These are phyloP conservation scores for Charaxes varanes DNA, from an alignment of 1,140 invertebrate genomes.

Conservation along the genomic window DNA sequence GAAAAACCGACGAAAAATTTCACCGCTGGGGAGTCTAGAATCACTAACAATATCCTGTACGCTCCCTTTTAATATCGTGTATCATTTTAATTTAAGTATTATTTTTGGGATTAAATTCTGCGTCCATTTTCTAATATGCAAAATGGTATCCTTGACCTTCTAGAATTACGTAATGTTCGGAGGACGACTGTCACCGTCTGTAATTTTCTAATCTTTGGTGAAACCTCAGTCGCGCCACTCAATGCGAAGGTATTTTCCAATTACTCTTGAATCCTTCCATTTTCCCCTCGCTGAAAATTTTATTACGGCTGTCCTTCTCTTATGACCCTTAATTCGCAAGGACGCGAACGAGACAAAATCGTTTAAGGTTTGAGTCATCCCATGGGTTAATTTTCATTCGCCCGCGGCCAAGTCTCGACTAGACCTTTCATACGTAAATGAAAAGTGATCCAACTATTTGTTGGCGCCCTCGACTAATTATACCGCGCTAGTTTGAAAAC, in stretches of 20 bases:
- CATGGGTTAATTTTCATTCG: slow-evolving; percentile 40
- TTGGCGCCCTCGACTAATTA: not conserved
- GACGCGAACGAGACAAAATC: slow-evolving; percentile 22
- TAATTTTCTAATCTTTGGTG: slow-evolving; percentile 22
- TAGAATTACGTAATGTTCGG: too few relatives aligned
- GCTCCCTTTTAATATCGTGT: too few relatives aligned
- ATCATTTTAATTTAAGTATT: too few relatives aligned
- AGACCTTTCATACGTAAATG: slow-evolving; percentile 42
- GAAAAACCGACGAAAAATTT: too few relatives aligned
- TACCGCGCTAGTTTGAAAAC: too few relatives aligned
- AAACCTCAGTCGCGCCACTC: slow-evolving; percentile 43
- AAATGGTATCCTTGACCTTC: too few relatives aligned
- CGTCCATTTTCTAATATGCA: too few relatives aligned
- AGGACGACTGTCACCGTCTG: too few relatives aligned
- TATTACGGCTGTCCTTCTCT: slow-evolving; percentile 37
- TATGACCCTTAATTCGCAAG: slow-evolving; percentile 19
- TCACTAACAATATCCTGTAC: too few relatives aligned
- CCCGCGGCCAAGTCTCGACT: slow-evolving; percentile 35
- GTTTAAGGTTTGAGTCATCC: slow-evolving; percentile 25
- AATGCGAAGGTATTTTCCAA: slow-evolving; percentile 49
- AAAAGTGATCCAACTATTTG: slow-evolving; percentile 37
- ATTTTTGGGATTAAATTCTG: too few relatives aligned
- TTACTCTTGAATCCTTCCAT: slow-evolving; percentile 52
- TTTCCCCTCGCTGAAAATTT: slow-evolving; percentile 41
- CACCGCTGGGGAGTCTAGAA: too few relatives aligned